Conservation (phyloP, 2,113 vertebrate genomes). For the Thermophis baileyi region DNA sequence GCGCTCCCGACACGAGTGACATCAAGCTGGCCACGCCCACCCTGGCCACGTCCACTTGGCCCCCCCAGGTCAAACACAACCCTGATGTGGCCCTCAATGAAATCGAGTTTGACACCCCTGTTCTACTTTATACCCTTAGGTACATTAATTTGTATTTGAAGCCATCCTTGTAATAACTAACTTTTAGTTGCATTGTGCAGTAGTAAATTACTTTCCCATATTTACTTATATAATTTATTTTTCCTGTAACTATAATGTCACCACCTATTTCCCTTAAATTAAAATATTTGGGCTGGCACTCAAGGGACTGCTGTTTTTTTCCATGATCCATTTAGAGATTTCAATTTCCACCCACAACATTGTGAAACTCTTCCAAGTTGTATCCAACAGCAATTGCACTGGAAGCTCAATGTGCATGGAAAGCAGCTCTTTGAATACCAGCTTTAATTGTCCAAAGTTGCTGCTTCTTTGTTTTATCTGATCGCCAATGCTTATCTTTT, state of each 20-base stretch:
- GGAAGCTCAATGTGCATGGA: background rate
- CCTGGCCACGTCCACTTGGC: too few relatives aligned
- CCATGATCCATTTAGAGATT: background rate
- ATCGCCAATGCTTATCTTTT: background rate
- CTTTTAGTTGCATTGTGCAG: background rate
- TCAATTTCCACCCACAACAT: background rate
- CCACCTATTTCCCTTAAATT: background rate
- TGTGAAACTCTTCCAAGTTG: background rate
- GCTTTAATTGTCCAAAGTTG: background rate
- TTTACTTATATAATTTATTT: background rate
- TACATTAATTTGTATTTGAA: background rate
- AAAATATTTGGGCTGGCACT: background rate
- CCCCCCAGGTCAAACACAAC: too few relatives aligned
- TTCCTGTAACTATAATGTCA: background rate
- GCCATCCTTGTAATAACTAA: background rate
- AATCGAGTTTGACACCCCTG: too few relatives aligned
- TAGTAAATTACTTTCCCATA: background rate
- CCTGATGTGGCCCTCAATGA: too few relatives aligned
- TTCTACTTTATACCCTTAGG: background rate
- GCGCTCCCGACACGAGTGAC: too few relatives aligned
- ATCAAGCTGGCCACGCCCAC: too few relatives aligned
- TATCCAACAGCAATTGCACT: background rate
- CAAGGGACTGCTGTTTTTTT: background rate
- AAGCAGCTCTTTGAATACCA: background rate
- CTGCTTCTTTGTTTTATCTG: background rate